Conservation (phyloP, 2,888 invertebrate genomes). For the Sylvicola cinctus region DNA sequence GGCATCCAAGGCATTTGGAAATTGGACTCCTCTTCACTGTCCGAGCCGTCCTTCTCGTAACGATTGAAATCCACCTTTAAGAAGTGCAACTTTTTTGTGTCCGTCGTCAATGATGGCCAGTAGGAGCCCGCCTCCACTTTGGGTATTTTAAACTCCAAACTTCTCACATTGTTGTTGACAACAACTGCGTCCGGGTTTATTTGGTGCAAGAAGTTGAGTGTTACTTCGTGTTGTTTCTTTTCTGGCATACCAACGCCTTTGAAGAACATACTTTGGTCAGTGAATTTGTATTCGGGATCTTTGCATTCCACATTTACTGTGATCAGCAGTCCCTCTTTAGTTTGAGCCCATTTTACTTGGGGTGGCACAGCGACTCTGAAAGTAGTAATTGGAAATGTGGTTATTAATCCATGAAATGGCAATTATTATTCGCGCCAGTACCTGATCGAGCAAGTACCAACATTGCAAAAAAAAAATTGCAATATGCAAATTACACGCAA, state of each 20-base stretch:
- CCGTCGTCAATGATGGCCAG: conserved; percentile 77
- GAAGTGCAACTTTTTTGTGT: conserved; percentile 82
- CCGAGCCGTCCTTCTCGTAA: conserved; percentile 94
- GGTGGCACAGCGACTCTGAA: conserved; percentile 34
- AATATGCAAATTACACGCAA: no score
- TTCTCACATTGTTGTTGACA: conserved; percentile 49
- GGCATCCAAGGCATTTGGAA: background rate
- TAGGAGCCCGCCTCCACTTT: conserved; percentile 52
- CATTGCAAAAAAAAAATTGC: no score
- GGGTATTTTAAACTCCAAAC: conserved; percentile 50
- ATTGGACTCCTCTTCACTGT: conserved; percentile 44
- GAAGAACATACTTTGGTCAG: conserved; percentile 54
- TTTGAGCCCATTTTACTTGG: conserved; percentile 85
- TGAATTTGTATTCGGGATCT: conserved; percentile 60
- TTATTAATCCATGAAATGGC: no score
- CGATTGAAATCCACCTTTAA: conserved; percentile 94
- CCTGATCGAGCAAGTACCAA: no score
- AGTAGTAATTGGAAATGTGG: no score
- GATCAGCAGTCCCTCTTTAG: conserved; percentile 59
- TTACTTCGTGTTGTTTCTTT: conserved; percentile 69
- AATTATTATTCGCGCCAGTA: no score
- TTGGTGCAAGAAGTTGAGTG: conserved; percentile 62
- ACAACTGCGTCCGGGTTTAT: conserved; percentile 62
- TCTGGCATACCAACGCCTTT: conserved; percentile 71
- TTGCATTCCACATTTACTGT: conserved; percentile 84